These are phyloP conservation scores for Procavia capensis DNA, from an alignment of 2,113 vertebrate genomes.

Conservation along the genomic window DNA sequence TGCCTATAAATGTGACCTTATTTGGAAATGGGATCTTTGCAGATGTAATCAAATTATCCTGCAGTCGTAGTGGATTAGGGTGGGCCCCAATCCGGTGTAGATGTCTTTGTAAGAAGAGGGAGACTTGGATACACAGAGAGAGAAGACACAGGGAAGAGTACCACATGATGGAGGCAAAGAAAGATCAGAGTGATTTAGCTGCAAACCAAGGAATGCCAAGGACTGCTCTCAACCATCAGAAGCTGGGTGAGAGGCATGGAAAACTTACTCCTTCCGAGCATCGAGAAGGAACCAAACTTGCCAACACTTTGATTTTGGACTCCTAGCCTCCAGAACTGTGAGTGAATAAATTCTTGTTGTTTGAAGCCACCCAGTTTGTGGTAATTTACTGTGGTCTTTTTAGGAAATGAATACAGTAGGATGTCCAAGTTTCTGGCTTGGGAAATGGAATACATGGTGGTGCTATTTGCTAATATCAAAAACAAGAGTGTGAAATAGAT, in stretches of 20 bases:
- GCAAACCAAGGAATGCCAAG: background rate
- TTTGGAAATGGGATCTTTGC: too few species aligned
- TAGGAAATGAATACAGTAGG: background rate
- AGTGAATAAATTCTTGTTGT: background rate
- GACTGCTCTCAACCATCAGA: too few species aligned
- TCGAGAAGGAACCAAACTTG: background rate
- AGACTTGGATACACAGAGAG: too few species aligned
- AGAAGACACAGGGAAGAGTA: too few species aligned
- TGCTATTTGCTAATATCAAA: conserved; percentile 19
- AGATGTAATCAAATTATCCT: too few species aligned
- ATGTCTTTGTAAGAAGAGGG: too few species aligned
- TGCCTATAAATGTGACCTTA: too few species aligned
- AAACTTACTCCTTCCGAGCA: background rate
- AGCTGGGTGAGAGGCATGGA: background rate
- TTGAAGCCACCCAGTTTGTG: background rate
- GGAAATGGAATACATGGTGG: background rate
- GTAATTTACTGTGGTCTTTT: background rate
- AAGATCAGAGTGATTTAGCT: too few species aligned
- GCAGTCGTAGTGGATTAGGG: too few species aligned
- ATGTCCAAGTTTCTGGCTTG: background rate
- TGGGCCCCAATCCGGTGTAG: too few species aligned
- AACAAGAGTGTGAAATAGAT: background rate
- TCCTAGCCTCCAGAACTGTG: background rate
- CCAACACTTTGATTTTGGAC: background rate
- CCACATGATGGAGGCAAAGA: too few species aligned